A percentile compares a stretch with the other conserved stretches of the same genome.
phyloP scores from a whole-genome alignment of 30 jellyfish, hydroid and myxozoan species.

The Calvadosia cruxmelitensis region DNA sequence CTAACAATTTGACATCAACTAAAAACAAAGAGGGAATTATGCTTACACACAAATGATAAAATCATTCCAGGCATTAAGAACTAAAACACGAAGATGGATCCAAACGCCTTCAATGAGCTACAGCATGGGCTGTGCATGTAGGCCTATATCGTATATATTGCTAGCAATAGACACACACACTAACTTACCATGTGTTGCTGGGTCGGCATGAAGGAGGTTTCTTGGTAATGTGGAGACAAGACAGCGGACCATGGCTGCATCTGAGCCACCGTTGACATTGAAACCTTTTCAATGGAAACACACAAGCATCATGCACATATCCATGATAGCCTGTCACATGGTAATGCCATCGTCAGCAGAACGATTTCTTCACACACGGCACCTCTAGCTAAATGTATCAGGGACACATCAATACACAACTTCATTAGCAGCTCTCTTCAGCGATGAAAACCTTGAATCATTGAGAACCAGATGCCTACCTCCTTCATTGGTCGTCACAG shows the following conservation, averaged over 20 bases:
- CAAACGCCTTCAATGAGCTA: no score
- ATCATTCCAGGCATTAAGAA: no score
- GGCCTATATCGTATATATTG: no score
- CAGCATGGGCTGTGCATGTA: no score
- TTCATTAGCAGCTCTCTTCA: no score
- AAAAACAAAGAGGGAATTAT: not conserved
- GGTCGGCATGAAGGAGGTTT: slow-evolving; percentile 62
- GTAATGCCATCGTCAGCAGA: not conserved
- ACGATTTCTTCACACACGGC: not conserved
- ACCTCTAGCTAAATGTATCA: not conserved
- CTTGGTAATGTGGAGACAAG: slow-evolving; percentile 82
- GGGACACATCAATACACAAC: not conserved
- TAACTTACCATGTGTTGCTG: slow-evolving; percentile 54
- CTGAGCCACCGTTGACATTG: slow-evolving; percentile 62
- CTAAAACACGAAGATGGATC: no score
- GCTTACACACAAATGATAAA: no score
- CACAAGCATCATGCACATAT: no score
- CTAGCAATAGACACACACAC: not conserved
- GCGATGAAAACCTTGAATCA: not conserved
- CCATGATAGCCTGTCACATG: not conserved
- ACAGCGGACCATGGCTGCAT: slow-evolving; percentile 75
- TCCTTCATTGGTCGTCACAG: slow-evolving; percentile 86
- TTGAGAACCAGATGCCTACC: slow-evolving; percentile 24
- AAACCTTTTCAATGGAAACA: no score
- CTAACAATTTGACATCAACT: slow-evolving; percentile 74